Conservation (phyloP, 2,113 vertebrate genomes). For the Epinephelus fuscoguttatus region DNA sequence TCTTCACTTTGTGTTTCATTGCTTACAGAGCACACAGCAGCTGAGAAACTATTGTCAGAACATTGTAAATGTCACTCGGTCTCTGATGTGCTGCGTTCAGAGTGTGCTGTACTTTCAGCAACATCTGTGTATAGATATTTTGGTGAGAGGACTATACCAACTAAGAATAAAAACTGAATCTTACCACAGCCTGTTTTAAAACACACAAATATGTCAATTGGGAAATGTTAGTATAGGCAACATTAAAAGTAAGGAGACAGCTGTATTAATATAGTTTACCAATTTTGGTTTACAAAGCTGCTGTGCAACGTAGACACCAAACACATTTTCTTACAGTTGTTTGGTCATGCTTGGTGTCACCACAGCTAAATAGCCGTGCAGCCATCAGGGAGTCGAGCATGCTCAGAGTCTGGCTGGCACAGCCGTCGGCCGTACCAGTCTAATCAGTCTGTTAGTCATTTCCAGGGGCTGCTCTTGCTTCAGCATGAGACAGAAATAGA, state of each 20-base stretch:
- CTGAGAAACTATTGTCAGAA: not conserved
- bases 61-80: slow-evolving; percentile 5
- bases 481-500: slow-evolving; percentile 67
- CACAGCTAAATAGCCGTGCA: slow-evolving; percentile 42
- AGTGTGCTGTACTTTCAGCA: not conserved
- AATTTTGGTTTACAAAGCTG: not conserved
- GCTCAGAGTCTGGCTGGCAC: slow-evolving; percentile 37
- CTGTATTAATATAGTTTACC: not conserved
- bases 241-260: not conserved
- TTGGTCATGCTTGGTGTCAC: slow-evolving; percentile 37
- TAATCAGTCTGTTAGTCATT: slow-evolving; percentile 73
- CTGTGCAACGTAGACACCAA: slow-evolving; percentile 4
- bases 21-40: not conserved
- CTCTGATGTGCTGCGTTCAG: not conserved
- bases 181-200: not conserved
- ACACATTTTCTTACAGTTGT: slow-evolving; percentile 35
- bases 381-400: slow-evolving; percentile 37
- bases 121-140: not conserved
- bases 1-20: not conserved
- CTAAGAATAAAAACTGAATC: not conserved
- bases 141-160: not conserved
- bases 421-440: slow-evolving; percentile 43
- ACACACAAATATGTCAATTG: not conserved
- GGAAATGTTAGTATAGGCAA: not conserved
- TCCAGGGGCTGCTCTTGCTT: slow-evolving; percentile 65